Evolutionary conservation across 2,113 vertebrate genomes (phyloP).

Genomic region (Engystomops pustulosus): DNA sequence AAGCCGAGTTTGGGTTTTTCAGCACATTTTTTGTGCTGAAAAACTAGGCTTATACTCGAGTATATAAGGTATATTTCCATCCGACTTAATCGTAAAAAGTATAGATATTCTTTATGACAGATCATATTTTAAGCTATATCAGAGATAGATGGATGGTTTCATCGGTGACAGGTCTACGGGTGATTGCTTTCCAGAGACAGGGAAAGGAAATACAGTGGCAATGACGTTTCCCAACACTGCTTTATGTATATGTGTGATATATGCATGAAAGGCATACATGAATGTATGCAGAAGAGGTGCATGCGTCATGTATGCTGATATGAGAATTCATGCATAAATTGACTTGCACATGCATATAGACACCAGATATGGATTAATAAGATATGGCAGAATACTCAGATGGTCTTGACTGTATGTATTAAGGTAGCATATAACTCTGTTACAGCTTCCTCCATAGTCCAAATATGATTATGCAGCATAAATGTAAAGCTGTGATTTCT

Average conservation of each 20-base stretch:
- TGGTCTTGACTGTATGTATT: background rate
- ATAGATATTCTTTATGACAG: no score
- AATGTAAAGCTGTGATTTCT: background rate
- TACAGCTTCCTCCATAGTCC: background rate
- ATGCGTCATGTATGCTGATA: constrained; percentile 51
- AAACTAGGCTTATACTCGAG: no score
- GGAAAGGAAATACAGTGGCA: constrained; percentile 23
- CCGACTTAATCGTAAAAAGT: no score
- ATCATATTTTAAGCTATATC: no score
- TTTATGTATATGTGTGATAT: constrained; percentile 35
- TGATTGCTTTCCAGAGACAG: constrained; percentile 15
- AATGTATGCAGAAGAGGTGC: constrained; percentile 47
- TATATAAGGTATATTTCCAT: no score
- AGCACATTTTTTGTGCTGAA: no score
- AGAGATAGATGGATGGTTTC: background rate
- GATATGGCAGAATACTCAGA: background rate
- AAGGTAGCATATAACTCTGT: background rate
- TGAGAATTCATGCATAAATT: constrained; percentile 53
- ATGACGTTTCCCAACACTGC: constrained; percentile 39
- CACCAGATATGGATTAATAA: background rate
- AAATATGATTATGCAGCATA: background rate
- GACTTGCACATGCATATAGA: constrained; percentile 58
- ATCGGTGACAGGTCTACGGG: background rate
- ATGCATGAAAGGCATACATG: constrained; percentile 58
- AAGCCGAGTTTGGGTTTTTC: no score